Base-by-base conservation (phyloP, 2,797 vertebrate genomes). In the Takifugu rubripes region DNA sequence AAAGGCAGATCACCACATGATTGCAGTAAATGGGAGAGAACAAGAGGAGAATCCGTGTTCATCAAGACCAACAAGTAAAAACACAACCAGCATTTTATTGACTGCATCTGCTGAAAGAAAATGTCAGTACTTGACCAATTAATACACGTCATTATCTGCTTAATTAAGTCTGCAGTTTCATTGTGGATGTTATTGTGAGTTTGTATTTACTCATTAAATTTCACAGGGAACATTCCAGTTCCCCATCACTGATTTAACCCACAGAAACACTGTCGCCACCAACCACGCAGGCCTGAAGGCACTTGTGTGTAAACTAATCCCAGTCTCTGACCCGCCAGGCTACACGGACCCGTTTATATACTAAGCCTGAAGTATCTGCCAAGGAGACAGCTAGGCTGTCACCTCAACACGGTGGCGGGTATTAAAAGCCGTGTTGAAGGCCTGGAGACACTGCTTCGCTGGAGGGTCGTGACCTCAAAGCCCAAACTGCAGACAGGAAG, bases 371-470 rank as follows among this genome's bases (percentile, higher is more conserved):
- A 73, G 74, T 83, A 86, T 88, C 85, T 78, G 79, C 82, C 82
- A 75, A 83, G 87, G 88, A 89, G 83, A 89, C 84, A 85, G 84
- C 75, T 69, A 82, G 83, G 78, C 87, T 84, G 87, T 79, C 85
- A 89, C 82, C 84, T 89, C 74, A 74, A 77, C 85, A 64, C 80
- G 64, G 77, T 65, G 25, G 59, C 7, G 74, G 84, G 85, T 90
- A 90, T 91, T 90, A 89, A 90, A 91, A 89, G 86, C 84, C 3
- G 83, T 61, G 87, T 83, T 88, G 85, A 88, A 82, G 81, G 75
- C 78, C 73, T 66, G 46, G 74, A 85, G 84, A 81, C 56, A 78
- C 56, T 77, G 65, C 51, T 78, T 77, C 67, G 77, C 66, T 24
- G 59, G 46, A 55, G 73, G 80, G 75, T 78, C 77, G 55, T 80